Conservation (phyloP, 2,797 vertebrate genomes). For the Gadopsis bispinosus region DNA sequence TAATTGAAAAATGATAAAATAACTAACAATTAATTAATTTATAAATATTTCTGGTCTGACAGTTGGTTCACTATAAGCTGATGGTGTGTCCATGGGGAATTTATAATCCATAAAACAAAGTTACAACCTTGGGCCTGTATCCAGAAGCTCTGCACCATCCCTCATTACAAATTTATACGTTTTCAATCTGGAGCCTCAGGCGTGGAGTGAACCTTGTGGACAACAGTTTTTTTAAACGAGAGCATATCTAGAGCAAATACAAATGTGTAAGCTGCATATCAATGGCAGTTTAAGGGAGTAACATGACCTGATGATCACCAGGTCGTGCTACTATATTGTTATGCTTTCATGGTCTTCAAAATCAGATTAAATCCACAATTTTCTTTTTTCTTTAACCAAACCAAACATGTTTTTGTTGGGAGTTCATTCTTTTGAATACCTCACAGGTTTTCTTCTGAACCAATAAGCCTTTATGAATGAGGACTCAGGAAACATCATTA, state of each 20-base stretch:
- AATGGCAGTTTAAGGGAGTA: not conserved
- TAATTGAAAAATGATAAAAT: not conserved
- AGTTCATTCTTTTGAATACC: not conserved
- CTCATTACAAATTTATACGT: constrained; percentile 8
- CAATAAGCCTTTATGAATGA: not conserved
- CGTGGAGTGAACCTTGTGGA: not conserved
- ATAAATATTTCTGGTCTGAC: not conserved
- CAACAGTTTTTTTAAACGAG: not conserved
- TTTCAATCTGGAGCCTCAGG: not conserved
- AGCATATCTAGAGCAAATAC: not conserved
- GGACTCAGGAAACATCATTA: not conserved
- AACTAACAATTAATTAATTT: not conserved
- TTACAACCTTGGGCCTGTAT: not conserved
- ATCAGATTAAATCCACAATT: not conserved
- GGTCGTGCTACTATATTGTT: not conserved
- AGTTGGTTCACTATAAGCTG: not conserved
- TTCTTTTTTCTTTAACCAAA: not conserved
- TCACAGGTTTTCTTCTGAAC: not conserved
- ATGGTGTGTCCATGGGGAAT: not conserved
- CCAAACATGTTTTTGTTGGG: not conserved
- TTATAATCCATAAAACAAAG: not conserved
- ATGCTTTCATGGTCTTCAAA: not conserved
- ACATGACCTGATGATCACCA: not conserved
- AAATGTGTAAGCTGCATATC: not conserved
- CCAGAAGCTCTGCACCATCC: not conserved